Evolutionary conservation across 92 coral and sea anemone species (phyloP), one percentile per base, ranked within the genome.

Genomic region (Diadumene lineata): DNA sequence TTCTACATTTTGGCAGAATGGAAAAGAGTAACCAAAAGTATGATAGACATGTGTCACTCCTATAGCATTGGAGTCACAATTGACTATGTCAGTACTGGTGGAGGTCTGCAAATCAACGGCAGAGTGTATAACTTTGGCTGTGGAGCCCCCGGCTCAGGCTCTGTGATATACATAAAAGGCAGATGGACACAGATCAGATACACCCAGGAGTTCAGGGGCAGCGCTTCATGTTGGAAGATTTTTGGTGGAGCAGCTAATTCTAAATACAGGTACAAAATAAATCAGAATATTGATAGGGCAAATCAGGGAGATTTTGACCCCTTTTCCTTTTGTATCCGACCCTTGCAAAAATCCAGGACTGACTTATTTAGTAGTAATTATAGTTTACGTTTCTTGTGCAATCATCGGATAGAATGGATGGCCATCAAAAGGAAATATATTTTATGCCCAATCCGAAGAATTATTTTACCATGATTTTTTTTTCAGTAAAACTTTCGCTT

Each of bases 211-310:
- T 79, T 79, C 34, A 53, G 63, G 13, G 78, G 82, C 27, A 78
- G 66, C 19, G 82, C 82, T 8, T 69, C 73, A 11, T 78, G 82
- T 31, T 78, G 82, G 82, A 78, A 78, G 43, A 78, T 78, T 7
- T 78, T 78, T 67, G 82, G 82, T 9, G 31, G 55, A 32, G 29
- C 82, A 19, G 61, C 66, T 33, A 67, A 22, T 19, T 43, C 74
- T 1, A 78, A 68, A 38, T 60, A 57, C 16, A 0, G 68, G 68
- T 58, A 23, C 0, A 38, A n/a, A n/a, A n/a, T n/a, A n/a, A n/a
- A n/a, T n/a, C n/a, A n/a, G n/a, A n/a, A n/a, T n/a, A n/a, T n/a
- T n/a, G n/a, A n/a, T n/a, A n/a, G n/a, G n/a, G n/a, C n/a, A n/a
- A n/a, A n/a, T n/a, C n/a, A n/a, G n/a, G n/a, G n/a, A n/a, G n/a